Base-by-base conservation (phyloP, 2,113 vertebrate genomes). In the Cyanoramphus novaezelandiae region DNA sequence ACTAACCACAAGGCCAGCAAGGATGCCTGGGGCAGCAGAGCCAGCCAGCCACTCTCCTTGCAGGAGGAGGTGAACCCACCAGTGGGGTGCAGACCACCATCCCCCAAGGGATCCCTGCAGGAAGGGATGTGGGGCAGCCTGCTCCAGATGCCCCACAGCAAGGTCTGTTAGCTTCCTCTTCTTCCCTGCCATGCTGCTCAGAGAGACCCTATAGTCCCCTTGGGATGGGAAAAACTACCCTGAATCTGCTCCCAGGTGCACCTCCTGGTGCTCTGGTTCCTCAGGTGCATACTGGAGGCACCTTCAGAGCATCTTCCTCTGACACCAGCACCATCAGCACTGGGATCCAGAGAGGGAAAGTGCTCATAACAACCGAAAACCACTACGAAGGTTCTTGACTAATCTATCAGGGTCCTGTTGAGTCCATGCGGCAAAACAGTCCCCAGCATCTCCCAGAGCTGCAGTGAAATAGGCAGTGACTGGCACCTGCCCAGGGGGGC, bases 41-140 rank as follows among this genome's bases (percentile, higher is more conserved):
- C 6, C n/a, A 69, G 23, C 3, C 46, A 67, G 7, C 4, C 24
- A 25, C 24, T 60, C 31, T 60, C 25, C 15, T 29, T 15, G 20
- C 9, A 64, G 52, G 18, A 62, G 25, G 10, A 85, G 31, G 9
- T 57, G 53, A 82, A 72, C 13, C 10, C 39, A 53, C 13, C 13
- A 17, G 18, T 8, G 28, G 23, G 7, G 6, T 25, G 17, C 21
- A 62, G 57, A 82, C 19, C 46, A 60, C 14, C 3, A 17, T 13
- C 17, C 7, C 5, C 28, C 0, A 0, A 43, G 10, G n/a, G 5
- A 7, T 35, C 44, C 59, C 37, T 55, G n/a, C 20, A 44, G 18
- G 25, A 13, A 44, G 8, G 13, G 12, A 12, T 10, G 19, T 12
- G 19, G 2, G 24, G 49, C 21, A 82, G 11, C 23, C 15, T n/a